Percentiles rank a stretch among this genome's conserved stretches.
Evolutionary conservation across 1,140 invertebrate species (phyloP).

Genomic region (Drosophila repletoides): DNA sequence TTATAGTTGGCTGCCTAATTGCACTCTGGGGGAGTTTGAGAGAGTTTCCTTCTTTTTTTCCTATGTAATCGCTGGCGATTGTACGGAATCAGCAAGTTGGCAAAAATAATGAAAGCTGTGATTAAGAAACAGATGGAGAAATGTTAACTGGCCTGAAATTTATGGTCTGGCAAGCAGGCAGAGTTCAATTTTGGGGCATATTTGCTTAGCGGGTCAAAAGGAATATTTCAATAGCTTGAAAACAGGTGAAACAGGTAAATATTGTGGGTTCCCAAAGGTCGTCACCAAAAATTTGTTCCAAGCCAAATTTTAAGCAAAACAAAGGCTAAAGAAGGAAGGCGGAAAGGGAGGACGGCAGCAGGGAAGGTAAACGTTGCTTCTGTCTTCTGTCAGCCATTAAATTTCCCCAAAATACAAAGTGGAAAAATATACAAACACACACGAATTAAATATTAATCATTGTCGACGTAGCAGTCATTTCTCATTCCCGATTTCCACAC

Average conservation of each 20-base stretch:
- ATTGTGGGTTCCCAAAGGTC: conserved; percentile 52
- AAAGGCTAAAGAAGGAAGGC: conserved; percentile 14
- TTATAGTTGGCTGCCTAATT: conserved; percentile 75
- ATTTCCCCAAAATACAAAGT: conserved; percentile 71
- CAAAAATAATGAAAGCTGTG: conserved; percentile 67
- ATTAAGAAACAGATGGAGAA: conserved; percentile 43
- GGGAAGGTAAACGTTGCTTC: not conserved
- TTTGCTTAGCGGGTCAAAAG: conserved; percentile 64
- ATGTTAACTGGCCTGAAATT: conserved; percentile 14
- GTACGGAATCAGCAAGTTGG: conserved; percentile 67
- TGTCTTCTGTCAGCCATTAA: conserved; percentile 58
- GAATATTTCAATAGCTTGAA: conserved; percentile 70
- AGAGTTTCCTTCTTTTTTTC: conserved; percentile 4
- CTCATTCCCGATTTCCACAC: not conserved
- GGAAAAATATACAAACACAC: conserved; percentile 63
- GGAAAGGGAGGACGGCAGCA: not conserved
- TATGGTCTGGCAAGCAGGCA: not conserved
- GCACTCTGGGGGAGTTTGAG: conserved; percentile 68
- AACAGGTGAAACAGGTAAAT: conserved; percentile 55
- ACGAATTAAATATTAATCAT: conserved; percentile 75
- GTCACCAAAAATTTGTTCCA: conserved; percentile 25
- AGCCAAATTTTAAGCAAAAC: conserved; percentile 55
- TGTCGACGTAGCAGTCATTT: conserved; percentile 45
- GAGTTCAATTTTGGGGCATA: not conserved
- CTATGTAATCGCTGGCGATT: conserved; percentile 67